Evolutionary conservation across 2,888 invertebrate species (phyloP).

Genomic region (Odontocolon sp.): DNA sequence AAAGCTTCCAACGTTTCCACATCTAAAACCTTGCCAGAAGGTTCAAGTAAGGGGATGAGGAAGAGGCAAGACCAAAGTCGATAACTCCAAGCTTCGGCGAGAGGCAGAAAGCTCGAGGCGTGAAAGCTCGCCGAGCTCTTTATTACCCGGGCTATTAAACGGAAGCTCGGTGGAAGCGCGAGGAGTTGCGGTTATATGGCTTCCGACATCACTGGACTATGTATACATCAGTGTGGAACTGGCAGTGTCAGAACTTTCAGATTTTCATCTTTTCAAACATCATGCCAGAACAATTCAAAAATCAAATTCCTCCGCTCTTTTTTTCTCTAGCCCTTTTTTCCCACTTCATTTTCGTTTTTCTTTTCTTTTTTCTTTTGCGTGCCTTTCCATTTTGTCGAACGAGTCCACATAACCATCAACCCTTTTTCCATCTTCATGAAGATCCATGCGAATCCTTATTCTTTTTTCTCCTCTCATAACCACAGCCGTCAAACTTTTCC

Average conservation of each 20-base stretch:
- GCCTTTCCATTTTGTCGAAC: not conserved
- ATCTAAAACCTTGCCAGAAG: not conserved
- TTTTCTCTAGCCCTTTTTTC: too few species aligned
- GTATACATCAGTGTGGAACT: not conserved
- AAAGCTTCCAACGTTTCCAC: constrained; percentile 27
- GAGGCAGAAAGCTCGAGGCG: constrained; percentile 16
- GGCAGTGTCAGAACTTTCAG: not conserved
- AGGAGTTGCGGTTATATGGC: constrained; percentile 37
- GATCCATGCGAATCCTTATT: constrained; percentile 8
- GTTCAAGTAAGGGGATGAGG: not conserved
- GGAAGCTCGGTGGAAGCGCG: constrained; percentile 35
- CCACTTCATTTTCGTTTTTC: not conserved
- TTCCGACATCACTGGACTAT: constrained; percentile 19
- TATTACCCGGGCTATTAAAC: constrained; percentile 51
- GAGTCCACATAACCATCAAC: not conserved
- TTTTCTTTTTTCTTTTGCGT: not conserved
- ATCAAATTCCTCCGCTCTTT: not conserved
- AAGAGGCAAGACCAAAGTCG: constrained; percentile 30
- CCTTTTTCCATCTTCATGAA: not conserved
- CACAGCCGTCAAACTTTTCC: not conserved
- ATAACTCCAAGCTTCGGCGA: constrained; percentile 30
- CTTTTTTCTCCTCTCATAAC: not conserved
- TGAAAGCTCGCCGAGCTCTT: constrained; percentile 46
- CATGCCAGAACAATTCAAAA: not conserved
- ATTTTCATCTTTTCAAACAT: not conserved